Percentiles rank a stretch among this genome's conserved stretches.
Evolutionary conservation across 2,888 invertebrate genomes (phyloP).

Genomic region (Monoplex corrugatus): DNA sequence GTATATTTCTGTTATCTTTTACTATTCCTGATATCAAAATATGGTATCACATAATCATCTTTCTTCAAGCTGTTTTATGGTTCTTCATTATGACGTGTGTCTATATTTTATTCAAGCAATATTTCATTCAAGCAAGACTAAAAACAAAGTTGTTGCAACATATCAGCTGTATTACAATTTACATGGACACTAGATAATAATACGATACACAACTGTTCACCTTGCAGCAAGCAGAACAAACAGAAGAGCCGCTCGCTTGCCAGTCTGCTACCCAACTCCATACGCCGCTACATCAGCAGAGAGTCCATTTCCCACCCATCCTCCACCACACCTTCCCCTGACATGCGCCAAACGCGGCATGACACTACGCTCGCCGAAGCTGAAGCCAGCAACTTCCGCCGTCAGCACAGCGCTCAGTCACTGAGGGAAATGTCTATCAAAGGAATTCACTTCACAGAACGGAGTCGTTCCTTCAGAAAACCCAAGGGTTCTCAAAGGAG

Average conservation of each 20-base stretch:
- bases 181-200: too few species aligned
- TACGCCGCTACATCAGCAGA: constrained; percentile 59
- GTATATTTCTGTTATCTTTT: too few species aligned
- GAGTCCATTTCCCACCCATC: constrained; percentile 62
- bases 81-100: too few species aligned
- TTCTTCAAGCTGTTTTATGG: too few species aligned
- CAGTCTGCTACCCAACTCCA: constrained; percentile 56
- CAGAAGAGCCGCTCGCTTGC: constrained; percentile 63
- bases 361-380: constrained; percentile 46
- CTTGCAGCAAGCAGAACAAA: constrained; percentile 36
- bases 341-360: constrained; percentile 46
- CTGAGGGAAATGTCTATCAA: constrained; percentile 65
- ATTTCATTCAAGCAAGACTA: too few species aligned
- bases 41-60: too few species aligned
- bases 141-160: too few species aligned
- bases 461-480: constrained; percentile 68
- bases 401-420: constrained; percentile 58
- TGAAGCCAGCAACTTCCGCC: constrained; percentile 57
- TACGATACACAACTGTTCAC: too few species aligned
- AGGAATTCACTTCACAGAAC: constrained; percentile 69
- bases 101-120: too few species aligned
- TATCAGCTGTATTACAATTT: too few species aligned
- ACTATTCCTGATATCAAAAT: too few species aligned
- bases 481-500: constrained; percentile 48
- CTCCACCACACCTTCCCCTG: constrained; percentile 51